Conservation (phyloP, 2,113 vertebrate species). For the Spermophilus dauricus region DNA sequence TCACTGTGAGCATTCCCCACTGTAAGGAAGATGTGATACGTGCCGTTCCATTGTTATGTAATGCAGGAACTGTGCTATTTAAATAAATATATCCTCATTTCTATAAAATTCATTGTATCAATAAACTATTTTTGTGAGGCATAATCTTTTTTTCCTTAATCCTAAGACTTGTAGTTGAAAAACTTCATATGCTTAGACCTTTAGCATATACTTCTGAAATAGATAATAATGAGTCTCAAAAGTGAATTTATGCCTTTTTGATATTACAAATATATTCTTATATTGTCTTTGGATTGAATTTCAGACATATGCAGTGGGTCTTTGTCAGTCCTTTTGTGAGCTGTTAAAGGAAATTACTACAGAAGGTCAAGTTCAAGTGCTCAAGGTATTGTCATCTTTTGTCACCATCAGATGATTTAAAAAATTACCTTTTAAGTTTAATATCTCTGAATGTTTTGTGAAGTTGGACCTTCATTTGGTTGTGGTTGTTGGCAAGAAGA, state of each 20-base stretch:
- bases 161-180: conserved; percentile 15
- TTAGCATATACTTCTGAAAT: conserved; percentile 35
- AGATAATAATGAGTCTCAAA: neutral
- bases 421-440: neutral
- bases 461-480: neutral
- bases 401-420: neutral
- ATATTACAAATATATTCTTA: conserved; percentile 27
- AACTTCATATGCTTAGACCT: conserved; percentile 29
- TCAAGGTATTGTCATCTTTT: conserved; percentile 92
- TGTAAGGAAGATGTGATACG: neutral
- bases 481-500: conserved; percentile 6
- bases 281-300: conserved; percentile 76
- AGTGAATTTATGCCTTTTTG: conserved; percentile 50
- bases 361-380: conserved; percentile 97
- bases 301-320: conserved; percentile 93
- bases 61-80: neutral
- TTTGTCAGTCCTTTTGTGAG: conserved; percentile 95
- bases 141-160: neutral
- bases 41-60: neutral
- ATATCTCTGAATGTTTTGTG: conserved; percentile 8
- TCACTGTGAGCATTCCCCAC: neutral
- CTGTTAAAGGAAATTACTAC: conserved; percentile 96
- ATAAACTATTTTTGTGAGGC: neutral
- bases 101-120: neutral
- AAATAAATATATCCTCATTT: neutral